Conservation (phyloP, 2,888 invertebrate species). For the Cantharis nigra region DNA sequence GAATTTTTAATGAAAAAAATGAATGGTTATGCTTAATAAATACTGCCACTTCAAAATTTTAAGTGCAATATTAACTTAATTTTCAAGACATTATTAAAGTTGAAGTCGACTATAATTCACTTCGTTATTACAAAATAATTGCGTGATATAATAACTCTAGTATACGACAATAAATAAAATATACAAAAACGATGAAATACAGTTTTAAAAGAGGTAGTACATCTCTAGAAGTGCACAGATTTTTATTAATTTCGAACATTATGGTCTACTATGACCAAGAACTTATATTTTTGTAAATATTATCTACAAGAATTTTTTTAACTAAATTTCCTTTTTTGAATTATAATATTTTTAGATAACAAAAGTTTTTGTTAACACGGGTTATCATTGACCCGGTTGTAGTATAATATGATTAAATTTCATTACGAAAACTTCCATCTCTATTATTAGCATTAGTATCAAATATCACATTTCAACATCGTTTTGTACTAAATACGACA, state of each 20-base stretch:
- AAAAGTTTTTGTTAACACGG: no score
- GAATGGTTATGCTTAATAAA: constrained; percentile 4
- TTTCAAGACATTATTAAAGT: constrained; percentile 8
- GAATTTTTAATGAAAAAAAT: not conserved
- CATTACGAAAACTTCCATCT: no score
- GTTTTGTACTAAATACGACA: no score
- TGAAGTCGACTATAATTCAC: constrained; percentile 7
- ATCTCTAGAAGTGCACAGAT: not conserved
- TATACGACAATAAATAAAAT: not conserved
- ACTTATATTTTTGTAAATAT: no score
- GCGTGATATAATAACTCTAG: constrained; percentile 9
- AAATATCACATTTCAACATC: no score
- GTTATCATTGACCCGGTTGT: no score
- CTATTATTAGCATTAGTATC: no score
- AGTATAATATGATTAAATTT: no score
- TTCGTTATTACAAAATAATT: constrained; percentile 9
- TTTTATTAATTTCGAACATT: not conserved
- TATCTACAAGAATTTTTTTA: no score
- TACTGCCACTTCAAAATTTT: not conserved
- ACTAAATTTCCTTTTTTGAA: no score
- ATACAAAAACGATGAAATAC: not conserved
- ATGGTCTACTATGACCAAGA: no score
- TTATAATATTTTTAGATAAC: no score
- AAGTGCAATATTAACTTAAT: constrained; percentile 10
- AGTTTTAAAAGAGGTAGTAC: not conserved